These are phyloP conservation scores for Keiferia lycopersicella DNA, from an alignment of 2,888 invertebrate genomes.

Conservation along the genomic window DNA sequence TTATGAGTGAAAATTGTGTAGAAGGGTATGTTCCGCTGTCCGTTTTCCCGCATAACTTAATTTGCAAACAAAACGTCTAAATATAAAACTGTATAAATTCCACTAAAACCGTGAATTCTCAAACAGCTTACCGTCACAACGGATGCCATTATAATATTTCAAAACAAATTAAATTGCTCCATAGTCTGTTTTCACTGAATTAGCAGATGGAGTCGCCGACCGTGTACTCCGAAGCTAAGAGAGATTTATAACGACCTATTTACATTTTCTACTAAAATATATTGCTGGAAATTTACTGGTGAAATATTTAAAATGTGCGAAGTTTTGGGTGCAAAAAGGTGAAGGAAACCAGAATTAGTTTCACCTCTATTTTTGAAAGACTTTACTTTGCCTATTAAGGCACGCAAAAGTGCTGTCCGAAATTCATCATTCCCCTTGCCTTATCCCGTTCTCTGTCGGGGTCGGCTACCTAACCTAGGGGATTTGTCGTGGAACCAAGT, in stretches of 20 bases:
- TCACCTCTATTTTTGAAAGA: neutral
- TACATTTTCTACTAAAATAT: constrained; percentile 40
- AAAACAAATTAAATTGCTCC: constrained; percentile 34
- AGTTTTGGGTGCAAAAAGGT: neutral
- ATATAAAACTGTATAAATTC: neutral
- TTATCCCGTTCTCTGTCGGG: too few species aligned
- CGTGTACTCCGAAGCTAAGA: constrained; percentile 46
- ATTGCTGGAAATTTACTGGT: constrained; percentile 23
- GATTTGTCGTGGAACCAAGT: too few species aligned
- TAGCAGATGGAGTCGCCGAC: constrained; percentile 58
- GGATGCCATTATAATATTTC: constrained; percentile 28
- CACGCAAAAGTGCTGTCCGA: too few species aligned
- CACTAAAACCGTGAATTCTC: constrained; percentile 10
- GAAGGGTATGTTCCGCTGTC: too few species aligned
- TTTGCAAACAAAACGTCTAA: constrained; percentile 7
- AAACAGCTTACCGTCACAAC: constrained; percentile 13
- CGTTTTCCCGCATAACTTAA: neutral
- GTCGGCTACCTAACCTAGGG: too few species aligned
- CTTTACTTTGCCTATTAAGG: too few species aligned
- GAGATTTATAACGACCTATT: constrained; percentile 60
- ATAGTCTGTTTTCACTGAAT: constrained; percentile 53
- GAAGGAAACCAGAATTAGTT: neutral
- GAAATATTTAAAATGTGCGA: constrained; percentile 17
- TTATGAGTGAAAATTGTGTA: too few species aligned
- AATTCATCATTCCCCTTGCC: too few species aligned